Evolutionary conservation across 2,888 invertebrate species (phyloP).

Genomic region (Melinopterus prodromus): DNA sequence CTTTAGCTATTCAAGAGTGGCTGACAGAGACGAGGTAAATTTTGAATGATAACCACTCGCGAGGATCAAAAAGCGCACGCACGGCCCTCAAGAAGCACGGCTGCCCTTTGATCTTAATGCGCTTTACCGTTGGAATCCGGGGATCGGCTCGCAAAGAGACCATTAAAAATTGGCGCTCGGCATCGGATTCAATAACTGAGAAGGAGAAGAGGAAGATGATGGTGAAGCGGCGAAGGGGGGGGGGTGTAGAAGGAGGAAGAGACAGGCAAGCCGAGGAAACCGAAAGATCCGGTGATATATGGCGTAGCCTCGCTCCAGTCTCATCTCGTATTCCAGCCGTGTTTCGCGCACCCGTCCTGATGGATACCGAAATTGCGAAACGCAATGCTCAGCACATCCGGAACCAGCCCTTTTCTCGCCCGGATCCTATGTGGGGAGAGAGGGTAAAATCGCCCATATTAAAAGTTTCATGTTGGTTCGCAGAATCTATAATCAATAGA

Average conservation of each 20-base stretch:
- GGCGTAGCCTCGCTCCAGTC: neutral
- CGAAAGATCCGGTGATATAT: constrained; percentile 4
- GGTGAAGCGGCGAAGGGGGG: neutral
- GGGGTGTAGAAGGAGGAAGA: neutral
- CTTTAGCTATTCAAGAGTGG: neutral
- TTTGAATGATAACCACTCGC: constrained; percentile 4
- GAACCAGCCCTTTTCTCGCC: neutral
- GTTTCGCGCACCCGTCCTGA: neutral
- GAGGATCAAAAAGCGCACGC: neutral
- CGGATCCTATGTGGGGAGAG: neutral
- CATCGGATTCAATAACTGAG: neutral
- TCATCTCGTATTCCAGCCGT: neutral
- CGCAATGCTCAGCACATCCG: neutral
- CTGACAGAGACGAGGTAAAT: neutral
- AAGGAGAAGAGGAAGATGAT: neutral
- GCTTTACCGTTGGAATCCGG: neutral
- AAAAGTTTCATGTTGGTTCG: neutral
- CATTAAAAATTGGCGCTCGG: neutral
- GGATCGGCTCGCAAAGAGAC: neutral
- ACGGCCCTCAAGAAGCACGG: neutral
- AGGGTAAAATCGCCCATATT: neutral
- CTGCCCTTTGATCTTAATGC: neutral
- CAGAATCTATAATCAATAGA: neutral
- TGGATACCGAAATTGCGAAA: neutral
- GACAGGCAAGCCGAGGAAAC: neutral